phyloP scores from a whole-genome alignment of 2,797 vertebrate species.

The Sebastes nivosus region DNA sequence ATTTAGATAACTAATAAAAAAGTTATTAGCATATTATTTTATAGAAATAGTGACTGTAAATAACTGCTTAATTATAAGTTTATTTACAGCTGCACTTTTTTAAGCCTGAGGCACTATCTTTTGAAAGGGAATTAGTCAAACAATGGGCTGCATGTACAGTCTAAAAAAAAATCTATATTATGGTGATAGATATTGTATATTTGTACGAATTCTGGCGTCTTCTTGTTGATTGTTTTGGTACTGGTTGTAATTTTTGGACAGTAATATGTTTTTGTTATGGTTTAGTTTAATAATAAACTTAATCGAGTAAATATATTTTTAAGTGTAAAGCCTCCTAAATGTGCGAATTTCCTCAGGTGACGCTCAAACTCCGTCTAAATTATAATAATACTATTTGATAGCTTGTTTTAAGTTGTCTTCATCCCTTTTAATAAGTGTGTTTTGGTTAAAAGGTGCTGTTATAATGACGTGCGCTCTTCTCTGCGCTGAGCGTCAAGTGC shows the following conservation, averaged over 20 bases:
- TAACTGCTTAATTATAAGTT: too few relatives aligned
- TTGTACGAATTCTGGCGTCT: slow-evolving; percentile 40
- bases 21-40: neutral
- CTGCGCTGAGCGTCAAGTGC: slow-evolving; percentile 33
- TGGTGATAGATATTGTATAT: slow-evolving; percentile 66
- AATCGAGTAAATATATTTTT: neutral
- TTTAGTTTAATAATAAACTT: slow-evolving; percentile 50
- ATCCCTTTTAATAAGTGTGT: neutral
- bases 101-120: too few relatives aligned
- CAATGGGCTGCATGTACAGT: slow-evolving; percentile 8
- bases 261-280: slow-evolving; percentile 54
- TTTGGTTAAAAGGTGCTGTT: neutral
- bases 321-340: neutral
- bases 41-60: too few relatives aligned
- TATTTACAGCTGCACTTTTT: slow-evolving; percentile 68
- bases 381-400: fast-evolving
- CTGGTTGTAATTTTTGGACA: slow-evolving; percentile 50
- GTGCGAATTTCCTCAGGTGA: neutral
- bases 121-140: slow-evolving; percentile 18
- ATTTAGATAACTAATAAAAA: too few relatives aligned
- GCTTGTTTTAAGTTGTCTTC: neutral
- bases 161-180: slow-evolving; percentile 18
- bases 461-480: neutral
- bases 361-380: fast-evolving
- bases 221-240: slow-evolving; percentile 51